These are phyloP conservation scores for Agrochola lychnidis DNA, from an alignment of 2,888 invertebrate genomes.

Conservation along the genomic window DNA sequence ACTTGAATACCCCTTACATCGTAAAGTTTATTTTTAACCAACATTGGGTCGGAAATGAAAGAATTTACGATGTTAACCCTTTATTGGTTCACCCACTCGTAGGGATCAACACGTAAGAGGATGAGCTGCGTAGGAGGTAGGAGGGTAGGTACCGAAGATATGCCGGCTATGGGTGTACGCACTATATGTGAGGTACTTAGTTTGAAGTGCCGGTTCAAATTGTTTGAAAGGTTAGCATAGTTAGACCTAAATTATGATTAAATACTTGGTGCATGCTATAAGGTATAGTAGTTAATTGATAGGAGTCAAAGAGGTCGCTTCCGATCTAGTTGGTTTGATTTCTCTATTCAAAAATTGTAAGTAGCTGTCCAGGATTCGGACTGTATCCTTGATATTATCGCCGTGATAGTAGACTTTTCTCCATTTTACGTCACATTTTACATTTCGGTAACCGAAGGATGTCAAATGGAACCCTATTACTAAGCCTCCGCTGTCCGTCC, in stretches of 20 bases:
- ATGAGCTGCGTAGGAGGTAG: neutral
- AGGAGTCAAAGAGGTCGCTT: neutral
- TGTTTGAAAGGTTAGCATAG: slow-evolving; percentile 21
- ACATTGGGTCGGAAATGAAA: slow-evolving; percentile 22
- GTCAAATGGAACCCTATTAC: too few species aligned
- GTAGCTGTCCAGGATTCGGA: neutral
- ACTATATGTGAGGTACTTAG: neutral
- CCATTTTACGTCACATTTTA: too few species aligned
- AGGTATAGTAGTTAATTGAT: neutral
- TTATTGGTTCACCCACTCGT: slow-evolving; percentile 28
- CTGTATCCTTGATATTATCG: neutral
- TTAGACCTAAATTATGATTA: neutral
- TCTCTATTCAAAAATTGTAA: neutral
- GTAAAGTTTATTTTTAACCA: slow-evolving; percentile 26
- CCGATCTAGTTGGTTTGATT: neutral
- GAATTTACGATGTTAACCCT: slow-evolving; percentile 37
- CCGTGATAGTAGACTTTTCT: too few species aligned
- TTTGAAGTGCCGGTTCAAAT: slow-evolving; percentile 2
- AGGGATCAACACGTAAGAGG: slow-evolving; percentile 5
- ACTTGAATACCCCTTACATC: neutral
- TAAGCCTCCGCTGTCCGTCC: too few species aligned
- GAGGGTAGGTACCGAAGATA: neutral
- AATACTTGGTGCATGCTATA: neutral
- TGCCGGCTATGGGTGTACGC: neutral
- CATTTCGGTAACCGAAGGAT: too few species aligned